These are phyloP conservation scores for Raphicerus campestris DNA, from an alignment of 2,113 vertebrate genomes.

Conservation along the genomic window DNA sequence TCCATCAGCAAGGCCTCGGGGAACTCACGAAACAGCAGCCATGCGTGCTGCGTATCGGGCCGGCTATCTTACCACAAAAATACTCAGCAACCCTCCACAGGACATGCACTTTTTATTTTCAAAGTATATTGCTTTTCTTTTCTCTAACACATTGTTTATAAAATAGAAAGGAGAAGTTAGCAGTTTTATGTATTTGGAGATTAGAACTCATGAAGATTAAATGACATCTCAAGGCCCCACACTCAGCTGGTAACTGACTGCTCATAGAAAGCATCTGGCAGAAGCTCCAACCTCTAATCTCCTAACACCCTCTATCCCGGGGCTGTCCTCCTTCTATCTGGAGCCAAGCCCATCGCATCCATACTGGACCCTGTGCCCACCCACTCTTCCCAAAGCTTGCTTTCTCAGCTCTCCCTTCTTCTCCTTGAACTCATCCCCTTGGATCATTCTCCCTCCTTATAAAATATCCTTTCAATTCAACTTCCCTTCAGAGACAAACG, in stretches of 20 bases:
- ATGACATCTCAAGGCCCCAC: not conserved
- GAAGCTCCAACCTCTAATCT: not conserved
- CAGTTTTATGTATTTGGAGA: not conserved
- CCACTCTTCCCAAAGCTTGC: not conserved
- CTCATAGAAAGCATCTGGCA: not conserved
- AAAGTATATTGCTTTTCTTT: not conserved
- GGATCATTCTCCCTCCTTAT: not conserved
- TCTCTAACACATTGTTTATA: not conserved
- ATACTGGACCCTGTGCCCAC: not conserved
- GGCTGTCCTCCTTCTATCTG: not conserved
- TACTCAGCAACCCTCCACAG: not conserved
- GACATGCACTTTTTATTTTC: not conserved
- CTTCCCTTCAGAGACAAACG: not conserved
- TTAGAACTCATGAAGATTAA: not conserved
- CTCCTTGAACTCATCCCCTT: not conserved
- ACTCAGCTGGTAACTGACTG: not conserved
- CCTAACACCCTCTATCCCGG: not conserved
- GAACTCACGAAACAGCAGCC: not conserved
- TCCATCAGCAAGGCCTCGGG: not conserved
- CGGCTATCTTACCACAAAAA: not conserved
- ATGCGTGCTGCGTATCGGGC: not conserved
- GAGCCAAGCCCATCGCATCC: not conserved
- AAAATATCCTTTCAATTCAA: not conserved
- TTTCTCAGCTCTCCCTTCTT: not conserved
- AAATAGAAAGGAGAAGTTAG: not conserved